Evolutionary conservation across 2,113 vertebrate species (phyloP), one percentile per base, ranked within the genome.

Genomic region (Atherinomorus stipes): DNA sequence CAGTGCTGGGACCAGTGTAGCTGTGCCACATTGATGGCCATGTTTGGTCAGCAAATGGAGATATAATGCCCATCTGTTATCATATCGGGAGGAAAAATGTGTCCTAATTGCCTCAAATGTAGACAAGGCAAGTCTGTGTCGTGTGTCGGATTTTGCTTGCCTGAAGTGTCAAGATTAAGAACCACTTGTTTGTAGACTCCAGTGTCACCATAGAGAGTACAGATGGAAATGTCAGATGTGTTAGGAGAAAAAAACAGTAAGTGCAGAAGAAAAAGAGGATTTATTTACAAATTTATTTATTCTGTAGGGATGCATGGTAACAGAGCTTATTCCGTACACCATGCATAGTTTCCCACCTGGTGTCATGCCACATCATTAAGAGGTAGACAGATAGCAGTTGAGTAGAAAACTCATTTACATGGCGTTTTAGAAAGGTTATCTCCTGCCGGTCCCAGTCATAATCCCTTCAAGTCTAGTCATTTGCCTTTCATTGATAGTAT

Each of bases 1-100:
- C 88, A 80, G 69, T 73, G 64, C 76, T 67, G 91, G 83, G 91
- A 90, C 92, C 89, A 61, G 60, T 82, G 91, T 88, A 86, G 89
- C 80, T 63, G 25, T 93, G 93, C 92, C 93, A 93, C 90, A 88
- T 91, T 85, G 83, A 90, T 94, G 94, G 90, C 96, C 95, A 95
- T 94, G 92, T 94, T 95, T 96, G 95, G 95, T 92, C 89, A 93
- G 85, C 89, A 80, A 79, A 3, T 78, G 85, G 87, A 93, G 84
- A 93, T 93, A 95, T 88, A 92, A 90, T 92, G 86, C 74, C 88
- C 88, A 78, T 93, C 91, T 81, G 82, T 93, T 93, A 91, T 94
- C 94, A 81, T 83, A 52, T 85, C 88, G 49, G 42, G 59, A 71
- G 64, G 75, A 71, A 71, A 91, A 91, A 93, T 84, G 74, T 76